A percentile compares a stretch with the other conserved stretches of the same genome.
Evolutionary conservation across 1,140 invertebrate genomes (phyloP).

Genomic region (Hyles euphorbiae): DNA sequence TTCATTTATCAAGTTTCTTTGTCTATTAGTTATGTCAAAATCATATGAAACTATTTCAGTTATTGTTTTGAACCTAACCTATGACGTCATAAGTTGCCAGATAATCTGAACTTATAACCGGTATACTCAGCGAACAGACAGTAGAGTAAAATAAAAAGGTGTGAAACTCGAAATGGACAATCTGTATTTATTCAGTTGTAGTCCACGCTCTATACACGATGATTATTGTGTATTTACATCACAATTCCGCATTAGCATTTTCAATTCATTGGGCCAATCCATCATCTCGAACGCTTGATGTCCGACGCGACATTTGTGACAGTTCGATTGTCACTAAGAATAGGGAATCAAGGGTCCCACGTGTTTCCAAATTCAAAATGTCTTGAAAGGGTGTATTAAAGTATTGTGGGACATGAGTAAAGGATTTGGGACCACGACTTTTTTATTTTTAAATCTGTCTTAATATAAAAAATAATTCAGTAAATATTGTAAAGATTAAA

Average conservation of each 20-base stretch:
- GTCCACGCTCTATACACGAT: slow-evolving; percentile 39
- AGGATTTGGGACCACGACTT: not conserved
- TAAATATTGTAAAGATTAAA: no score
- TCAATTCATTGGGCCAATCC: slow-evolving; percentile 57
- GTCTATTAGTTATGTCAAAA: no score
- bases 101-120: no score
- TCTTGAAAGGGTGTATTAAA: no score
- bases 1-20: no score
- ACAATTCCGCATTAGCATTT: slow-evolving; percentile 61
- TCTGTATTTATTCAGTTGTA: slow-evolving; percentile 54
- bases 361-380: no score
- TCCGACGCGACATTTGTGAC: slow-evolving; percentile 56
- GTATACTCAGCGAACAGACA: no score
- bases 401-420: no score
- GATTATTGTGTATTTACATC: slow-evolving; percentile 65
- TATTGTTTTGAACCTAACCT: no score
- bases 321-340: slow-evolving; percentile 56
- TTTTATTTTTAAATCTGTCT: not conserved
- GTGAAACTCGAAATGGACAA: slow-evolving; percentile 46
- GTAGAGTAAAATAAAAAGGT: slow-evolving; percentile 24
- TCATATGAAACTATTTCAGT: no score
- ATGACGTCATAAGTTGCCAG: no score
- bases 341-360: slow-evolving; percentile 24
- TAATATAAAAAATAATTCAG: not conserved
- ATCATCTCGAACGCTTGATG: slow-evolving; percentile 48